phyloP scores from a whole-genome alignment of 2,797 vertebrate genomes.

The Silurus lanzhouensis region DNA sequence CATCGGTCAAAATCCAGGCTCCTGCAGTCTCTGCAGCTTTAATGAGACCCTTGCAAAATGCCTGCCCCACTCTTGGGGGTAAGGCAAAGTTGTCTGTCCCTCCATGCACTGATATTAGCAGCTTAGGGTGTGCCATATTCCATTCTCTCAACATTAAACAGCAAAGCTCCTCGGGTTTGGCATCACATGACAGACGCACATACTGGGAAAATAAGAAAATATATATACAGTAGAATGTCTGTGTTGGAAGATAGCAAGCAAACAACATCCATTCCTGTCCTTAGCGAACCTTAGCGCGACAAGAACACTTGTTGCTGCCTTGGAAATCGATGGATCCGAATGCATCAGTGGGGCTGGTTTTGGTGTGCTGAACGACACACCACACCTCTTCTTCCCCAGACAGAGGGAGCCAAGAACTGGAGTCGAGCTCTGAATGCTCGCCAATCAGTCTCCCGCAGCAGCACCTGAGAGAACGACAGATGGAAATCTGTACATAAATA shows the following conservation, averaged over 20 bases:
- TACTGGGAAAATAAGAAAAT: slow-evolving; percentile 74
- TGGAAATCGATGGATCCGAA: slow-evolving; percentile 93
- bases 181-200: slow-evolving; percentile 87
- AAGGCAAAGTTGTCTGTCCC: slow-evolving; percentile 90
- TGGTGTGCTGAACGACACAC: slow-evolving; percentile 86
- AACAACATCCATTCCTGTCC: neutral
- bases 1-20: slow-evolving; percentile 95
- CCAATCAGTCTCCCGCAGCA: slow-evolving; percentile 88
- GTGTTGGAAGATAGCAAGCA: no score
- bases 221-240: no score
- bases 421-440: slow-evolving; percentile 80
- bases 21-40: slow-evolving; percentile 90
- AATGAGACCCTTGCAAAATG: slow-evolving; percentile 89
- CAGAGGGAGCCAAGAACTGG: slow-evolving; percentile 61
- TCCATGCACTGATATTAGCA: slow-evolving; percentile 90
- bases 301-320: slow-evolving; percentile 85
- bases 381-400: slow-evolving; percentile 75
- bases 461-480: slow-evolving; percentile 76
- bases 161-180: slow-evolving; percentile 81
- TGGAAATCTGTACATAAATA: neutral
- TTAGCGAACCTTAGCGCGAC: slow-evolving; percentile 86
- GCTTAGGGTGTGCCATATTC: slow-evolving; percentile 94
- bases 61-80: slow-evolving; percentile 81
- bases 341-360: slow-evolving; percentile 84
- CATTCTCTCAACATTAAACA: slow-evolving; percentile 92